Base-by-base conservation (phyloP, 2,113 vertebrate species). In the Gracilinanus agilis region DNA sequence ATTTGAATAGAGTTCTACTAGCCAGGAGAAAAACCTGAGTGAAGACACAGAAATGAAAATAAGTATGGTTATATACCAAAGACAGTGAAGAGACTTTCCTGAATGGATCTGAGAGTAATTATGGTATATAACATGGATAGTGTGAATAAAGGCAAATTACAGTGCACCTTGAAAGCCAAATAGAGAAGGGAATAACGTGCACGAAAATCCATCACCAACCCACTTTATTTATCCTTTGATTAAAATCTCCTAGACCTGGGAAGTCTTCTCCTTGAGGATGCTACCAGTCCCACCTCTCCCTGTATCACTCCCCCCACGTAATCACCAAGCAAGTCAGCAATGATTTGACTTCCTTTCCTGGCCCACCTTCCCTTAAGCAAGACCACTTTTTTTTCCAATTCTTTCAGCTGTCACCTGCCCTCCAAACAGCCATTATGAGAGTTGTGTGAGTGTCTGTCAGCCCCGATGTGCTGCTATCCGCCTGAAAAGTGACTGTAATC, bases 381-480 rank as follows among this genome's bases (percentile, higher is more conserved):
- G 7, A 94, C 54, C 55, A 53, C 93, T n/a, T 54, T 44, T 40
- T 92, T 83, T 83, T 9, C 23, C n/a, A 83, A 83, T 89, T 94
- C 12, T 97, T 58, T 24, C 98, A 99, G 99, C 98, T 44, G 98
- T 99, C 98, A 99, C 98, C 95, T 99, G 99, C 98, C 99, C 99
- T 16, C 97, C 99, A 21, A 99, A 99, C 98, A 99, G 99, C 98
- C 99, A 99, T 97, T 99, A 99, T 0, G 99, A 99, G 97, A 99
- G 99, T 94, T 99, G 99, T 0, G 98, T 99, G 98, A 98, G 99
- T 9, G 99, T 99, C 83, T 99, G 99, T 98, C 99, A 99, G 97
- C 99, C 99, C 3, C 99, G 99, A 58, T 99, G 99, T 0, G 99
- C 99, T 0, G 99, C 99, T 89, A 99, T 99, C 98, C 99, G 99